Evolutionary conservation across 2,888 invertebrate genomes (phyloP).

Genomic region (Palloptera scutellata): DNA sequence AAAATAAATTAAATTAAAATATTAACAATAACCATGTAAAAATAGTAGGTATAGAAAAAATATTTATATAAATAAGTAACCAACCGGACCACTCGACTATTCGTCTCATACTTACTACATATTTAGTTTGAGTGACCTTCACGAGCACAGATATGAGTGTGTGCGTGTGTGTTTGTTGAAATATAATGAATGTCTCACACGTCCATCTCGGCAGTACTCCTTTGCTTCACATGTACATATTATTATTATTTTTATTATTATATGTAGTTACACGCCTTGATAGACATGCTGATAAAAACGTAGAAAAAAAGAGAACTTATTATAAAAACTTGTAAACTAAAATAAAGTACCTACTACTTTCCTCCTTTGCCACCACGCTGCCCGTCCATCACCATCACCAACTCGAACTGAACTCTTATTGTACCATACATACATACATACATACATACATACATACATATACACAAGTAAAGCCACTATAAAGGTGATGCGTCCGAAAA

Average conservation of each 20-base stretch:
- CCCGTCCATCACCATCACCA: too few relatives aligned
- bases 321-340: too few relatives aligned
- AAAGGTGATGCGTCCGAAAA: too few relatives aligned
- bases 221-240: slow-evolving; percentile 1
- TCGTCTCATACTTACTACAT: too few relatives aligned
- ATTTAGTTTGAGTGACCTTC: too few relatives aligned
- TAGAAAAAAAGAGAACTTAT: too few relatives aligned
- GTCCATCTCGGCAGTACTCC: slow-evolving; percentile 3
- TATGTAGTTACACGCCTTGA: slow-evolving; percentile 26
- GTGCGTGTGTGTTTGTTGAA: too few relatives aligned
- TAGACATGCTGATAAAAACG: slow-evolving; percentile 30
- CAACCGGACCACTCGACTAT: too few relatives aligned
- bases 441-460: background rate
- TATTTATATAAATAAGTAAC: too few relatives aligned
- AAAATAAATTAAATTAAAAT: slow-evolving; percentile 4
- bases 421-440: background rate
- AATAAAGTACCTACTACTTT: too few relatives aligned
- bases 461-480: background rate
- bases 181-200: slow-evolving; percentile 19
- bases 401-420: background rate
- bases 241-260: too few relatives aligned
- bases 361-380: too few relatives aligned
- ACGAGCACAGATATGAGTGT: background rate
- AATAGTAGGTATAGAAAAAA: background rate
- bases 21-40: background rate